Evolutionary conservation across 2,113 vertebrate genomes (phyloP).

Genomic region (Grus americana): DNA sequence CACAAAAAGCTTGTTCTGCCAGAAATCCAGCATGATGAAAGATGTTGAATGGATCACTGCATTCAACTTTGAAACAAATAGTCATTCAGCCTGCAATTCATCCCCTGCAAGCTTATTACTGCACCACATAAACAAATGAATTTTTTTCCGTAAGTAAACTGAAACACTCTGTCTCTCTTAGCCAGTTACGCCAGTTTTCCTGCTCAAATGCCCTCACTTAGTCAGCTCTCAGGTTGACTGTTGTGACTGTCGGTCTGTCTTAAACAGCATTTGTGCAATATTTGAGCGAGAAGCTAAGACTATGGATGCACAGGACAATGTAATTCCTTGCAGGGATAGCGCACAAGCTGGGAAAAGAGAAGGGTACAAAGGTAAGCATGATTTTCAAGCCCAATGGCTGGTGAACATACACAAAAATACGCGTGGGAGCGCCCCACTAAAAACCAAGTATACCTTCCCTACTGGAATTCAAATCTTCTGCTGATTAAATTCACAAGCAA

Average conservation of each 20-base stretch:
- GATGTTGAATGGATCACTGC: background rate
- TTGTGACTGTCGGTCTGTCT: background rate
- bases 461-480: background rate
- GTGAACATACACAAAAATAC: background rate
- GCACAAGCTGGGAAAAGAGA: background rate
- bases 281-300: background rate
- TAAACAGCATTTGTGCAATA: background rate
- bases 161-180: background rate
- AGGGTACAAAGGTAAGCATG: background rate
- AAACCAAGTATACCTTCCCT: background rate
- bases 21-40: background rate
- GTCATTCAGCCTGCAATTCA: background rate
- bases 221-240: background rate
- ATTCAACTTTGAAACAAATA: background rate
- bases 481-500: background rate
- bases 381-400: background rate
- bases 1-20: background rate
- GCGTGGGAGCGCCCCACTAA: background rate
- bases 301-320: fast-evolving
- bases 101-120: background rate
- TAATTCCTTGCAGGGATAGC: background rate
- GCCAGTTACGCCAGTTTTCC: background rate
- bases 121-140: fast-evolving
- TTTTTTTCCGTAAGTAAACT: background rate
- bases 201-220: background rate